Evolutionary conservation across 2,888 invertebrate genomes (phyloP), one percentile per base, ranked within the genome.

Genomic region (Dicyrtomina minuta): DNA sequence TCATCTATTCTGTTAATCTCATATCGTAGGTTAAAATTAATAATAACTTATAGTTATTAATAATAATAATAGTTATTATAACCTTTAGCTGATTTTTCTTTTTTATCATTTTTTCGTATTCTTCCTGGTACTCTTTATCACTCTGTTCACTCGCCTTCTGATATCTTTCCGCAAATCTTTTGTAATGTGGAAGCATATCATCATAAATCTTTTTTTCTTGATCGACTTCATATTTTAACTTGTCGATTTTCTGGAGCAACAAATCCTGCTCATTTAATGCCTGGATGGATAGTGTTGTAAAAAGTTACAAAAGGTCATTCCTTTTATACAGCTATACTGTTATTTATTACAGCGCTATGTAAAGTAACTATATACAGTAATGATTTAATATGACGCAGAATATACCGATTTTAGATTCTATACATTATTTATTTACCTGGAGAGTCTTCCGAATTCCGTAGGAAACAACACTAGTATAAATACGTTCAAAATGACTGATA

Each of bases 361-460:
- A 33, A 5, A 33, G 33, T 8, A 3, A 5, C 33, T 33, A 33
- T 33, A 8, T 33, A 33, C 8, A 33, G 33, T n/a, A 33, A 33
- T 33, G 33, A 33, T 5, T 33, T 33, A 33, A 33, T 3, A 5
- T 33, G 8, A 33, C 33, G 8, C 33, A 8, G 33, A 33, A 5
- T 33, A 33, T 33, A 33, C 8, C 33, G 33, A 33, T 33, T 33
- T 33, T 33, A 33, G 8, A 5, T 8, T 33, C 3, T 8, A 33
- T 33, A 33, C 33, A 8, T 8, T n/a, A 41, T 4, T 41, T 22
- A 56, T 6, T 2, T 24, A 67, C 67, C 43, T 61, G 53, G 13
- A 68, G 44, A 15, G 53, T 61, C 27, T 68, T 68, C 22, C 68
- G 60, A 24, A 68, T 51, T 6, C 68, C 68, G 39, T 68, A 61